phyloP scores from a whole-genome alignment of 23 tunicate species.

The Ascidia mentula region DNA sequence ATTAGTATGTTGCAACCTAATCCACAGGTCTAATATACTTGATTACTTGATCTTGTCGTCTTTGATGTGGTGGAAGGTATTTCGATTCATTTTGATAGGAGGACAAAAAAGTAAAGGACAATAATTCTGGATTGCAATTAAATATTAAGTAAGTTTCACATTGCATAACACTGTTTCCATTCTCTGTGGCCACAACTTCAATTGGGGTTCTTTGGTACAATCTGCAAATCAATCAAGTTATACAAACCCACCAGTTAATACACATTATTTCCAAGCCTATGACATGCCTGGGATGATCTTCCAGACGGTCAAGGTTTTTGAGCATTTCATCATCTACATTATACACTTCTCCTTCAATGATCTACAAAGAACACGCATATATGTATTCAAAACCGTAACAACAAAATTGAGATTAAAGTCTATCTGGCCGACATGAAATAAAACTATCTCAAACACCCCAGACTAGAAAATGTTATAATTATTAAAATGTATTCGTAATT shows the following conservation, averaged over 20 bases:
- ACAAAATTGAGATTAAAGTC: too few relatives aligned
- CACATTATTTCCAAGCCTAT: too few relatives aligned
- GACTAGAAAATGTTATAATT: too few relatives aligned
- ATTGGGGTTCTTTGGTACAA: background rate
- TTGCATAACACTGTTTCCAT: background rate
- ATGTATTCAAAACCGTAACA: background rate
- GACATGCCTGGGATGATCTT: constrained; percentile 63
- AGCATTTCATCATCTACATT: constrained; percentile 81
- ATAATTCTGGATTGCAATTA: background rate
- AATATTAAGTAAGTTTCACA: background rate
- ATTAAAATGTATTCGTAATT: too few relatives aligned
- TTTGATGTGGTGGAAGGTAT: background rate
- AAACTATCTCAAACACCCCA: too few relatives aligned
- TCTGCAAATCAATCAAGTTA: background rate
- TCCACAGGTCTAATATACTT: background rate
- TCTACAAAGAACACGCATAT: background rate
- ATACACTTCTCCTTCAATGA: constrained; percentile 72
- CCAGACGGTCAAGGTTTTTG: constrained; percentile 56
- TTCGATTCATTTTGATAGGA: background rate
- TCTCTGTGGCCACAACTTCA: background rate
- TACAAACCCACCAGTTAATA: background rate
- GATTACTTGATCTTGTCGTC: background rate
- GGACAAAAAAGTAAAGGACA: background rate
- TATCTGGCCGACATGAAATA: too few relatives aligned
- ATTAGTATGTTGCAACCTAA: too few relatives aligned